Base-by-base conservation (phyloP, 92 coral and sea anemone species). In the Porites evermanni region DNA sequence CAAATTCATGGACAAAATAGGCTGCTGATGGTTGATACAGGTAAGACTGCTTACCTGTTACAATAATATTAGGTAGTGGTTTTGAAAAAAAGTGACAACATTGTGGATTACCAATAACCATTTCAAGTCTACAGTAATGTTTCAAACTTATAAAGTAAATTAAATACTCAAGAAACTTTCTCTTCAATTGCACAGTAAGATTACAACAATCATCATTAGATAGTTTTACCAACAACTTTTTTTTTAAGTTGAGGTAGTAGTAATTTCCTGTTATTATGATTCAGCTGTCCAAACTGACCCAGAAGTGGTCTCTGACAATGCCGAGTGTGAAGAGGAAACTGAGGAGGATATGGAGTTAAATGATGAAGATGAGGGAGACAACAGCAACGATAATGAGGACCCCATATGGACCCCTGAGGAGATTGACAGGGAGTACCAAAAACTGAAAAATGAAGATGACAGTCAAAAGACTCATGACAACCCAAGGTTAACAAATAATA, bases 231-330 rank as follows among this genome's bases (percentile, higher is more conserved):
- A 64, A 64, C 68, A 64, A 64, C 21, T 29, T 64, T 64, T 64
- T 8, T 64, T 64, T 64, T 64, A 64, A 64, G 68, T 64, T 64
- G 16, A 64, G 68, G 68, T 64, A 64, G 75, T 71, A 32, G 75
- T 71, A 71, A 71, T 71, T 71, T 71, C 50, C 59, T 72, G 6
- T 72, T 16, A 47, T 47, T 44, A 47, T 72, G 20, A 50, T 72
- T 72, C 21, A 72, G 77, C 77, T 72, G 58, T 72, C 60, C 77
- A 72, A 72, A 72, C 77, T 51, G 77, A 72, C 21, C 77, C 77
- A 50, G 61, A 50, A 18, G 71, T 67, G 32, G 21, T 16, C 18
- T 12, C 29, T 53, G 65, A 74, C 11, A 26, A 21, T 74, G 61
- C 47, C 23, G 32, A 67, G 26, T 21, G 26, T 74, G 78, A 52